Conservation (phyloP, 1,140 invertebrate species). For the Bradynema listronoti region DNA sequence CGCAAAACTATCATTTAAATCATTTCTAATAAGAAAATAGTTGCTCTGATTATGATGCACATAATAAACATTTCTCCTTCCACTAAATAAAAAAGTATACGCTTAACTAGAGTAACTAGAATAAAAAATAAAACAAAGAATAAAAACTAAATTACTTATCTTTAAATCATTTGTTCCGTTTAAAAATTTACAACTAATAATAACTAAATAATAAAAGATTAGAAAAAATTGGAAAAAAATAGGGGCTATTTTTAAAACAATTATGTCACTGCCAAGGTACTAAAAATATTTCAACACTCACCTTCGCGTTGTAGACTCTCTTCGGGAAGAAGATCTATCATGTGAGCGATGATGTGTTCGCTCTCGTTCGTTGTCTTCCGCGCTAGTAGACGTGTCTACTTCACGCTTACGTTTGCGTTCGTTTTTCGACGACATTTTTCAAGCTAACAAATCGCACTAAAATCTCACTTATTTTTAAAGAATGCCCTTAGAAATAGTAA, state of each 20-base stretch:
- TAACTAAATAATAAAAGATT: neutral
- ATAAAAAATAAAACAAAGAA: too few relatives aligned
- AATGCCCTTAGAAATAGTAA: neutral
- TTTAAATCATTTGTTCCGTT: too few relatives aligned
- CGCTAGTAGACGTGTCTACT: neutral
- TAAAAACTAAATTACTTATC: too few relatives aligned
- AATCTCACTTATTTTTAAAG: neutral
- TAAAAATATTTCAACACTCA: neutral
- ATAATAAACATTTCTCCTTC: too few relatives aligned
- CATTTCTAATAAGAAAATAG: too few relatives aligned
- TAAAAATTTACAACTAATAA: too few relatives aligned
- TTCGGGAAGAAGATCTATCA: conserved; percentile 3
- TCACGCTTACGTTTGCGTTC: conserved; percentile 5
- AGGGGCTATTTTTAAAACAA: neutral
- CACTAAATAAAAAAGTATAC: too few relatives aligned
- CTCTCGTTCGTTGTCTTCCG: neutral
- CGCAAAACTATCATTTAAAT: too few relatives aligned
- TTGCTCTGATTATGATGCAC: too few relatives aligned
- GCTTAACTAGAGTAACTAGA: too few relatives aligned
- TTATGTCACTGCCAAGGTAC: neutral
- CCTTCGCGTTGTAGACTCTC: neutral
- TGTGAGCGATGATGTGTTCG: too few relatives aligned
- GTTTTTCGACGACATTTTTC: conserved; percentile 9
- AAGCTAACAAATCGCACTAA: neutral
- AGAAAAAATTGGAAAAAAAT: neutral